Conservation (phyloP, 2,888 invertebrate species). For the Cosmia pyralina region DNA sequence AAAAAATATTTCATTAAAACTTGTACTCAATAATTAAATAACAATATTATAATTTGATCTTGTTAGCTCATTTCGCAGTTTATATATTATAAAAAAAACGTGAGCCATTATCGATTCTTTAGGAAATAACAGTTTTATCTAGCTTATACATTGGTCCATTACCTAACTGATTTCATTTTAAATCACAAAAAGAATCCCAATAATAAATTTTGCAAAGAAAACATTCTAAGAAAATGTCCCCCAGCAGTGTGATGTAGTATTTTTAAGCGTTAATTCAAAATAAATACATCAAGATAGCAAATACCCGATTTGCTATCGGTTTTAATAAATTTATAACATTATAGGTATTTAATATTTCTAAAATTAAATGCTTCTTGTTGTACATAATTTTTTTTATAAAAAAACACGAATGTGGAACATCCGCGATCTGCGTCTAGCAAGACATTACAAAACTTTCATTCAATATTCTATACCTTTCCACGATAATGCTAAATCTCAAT, state of each 20-base stretch:
- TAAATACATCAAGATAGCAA: slow-evolving; percentile 82
- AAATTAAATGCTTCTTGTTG: slow-evolving; percentile 90
- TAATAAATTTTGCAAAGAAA: slow-evolving; percentile 73
- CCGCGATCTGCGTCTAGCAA: slow-evolving; percentile 70
- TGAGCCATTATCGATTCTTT: slow-evolving; percentile 79
- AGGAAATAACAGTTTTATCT: slow-evolving; percentile 82
- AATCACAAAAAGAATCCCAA: slow-evolving; percentile 73
- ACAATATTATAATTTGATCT: slow-evolving; percentile 90
- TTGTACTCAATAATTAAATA: slow-evolving; percentile 90
- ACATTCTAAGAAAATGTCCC: slow-evolving; percentile 76
- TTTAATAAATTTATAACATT: slow-evolving; percentile 84
- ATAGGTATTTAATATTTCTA: slow-evolving; percentile 87
- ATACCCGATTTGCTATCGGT: slow-evolving; percentile 79
- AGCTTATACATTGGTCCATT: slow-evolving; percentile 86
- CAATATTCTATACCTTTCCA: slow-evolving; percentile 80
- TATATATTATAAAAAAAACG: slow-evolving; percentile 78
- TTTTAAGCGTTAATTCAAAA: slow-evolving; percentile 84
- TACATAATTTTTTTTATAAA: slow-evolving; percentile 82
- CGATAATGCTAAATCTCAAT: slow-evolving; percentile 85
- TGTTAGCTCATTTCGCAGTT: slow-evolving; percentile 83
- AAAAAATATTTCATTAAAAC: slow-evolving; percentile 88
- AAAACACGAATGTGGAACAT: slow-evolving; percentile 69
- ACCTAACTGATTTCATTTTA: slow-evolving; percentile 74
- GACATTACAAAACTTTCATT: slow-evolving; percentile 77
- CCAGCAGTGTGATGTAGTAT: slow-evolving; percentile 85